A percentile compares a stretch with the other conserved stretches of the same genome.
phyloP scores from a whole-genome alignment of 2,113 vertebrate genomes.

The Lagopus leucura region DNA sequence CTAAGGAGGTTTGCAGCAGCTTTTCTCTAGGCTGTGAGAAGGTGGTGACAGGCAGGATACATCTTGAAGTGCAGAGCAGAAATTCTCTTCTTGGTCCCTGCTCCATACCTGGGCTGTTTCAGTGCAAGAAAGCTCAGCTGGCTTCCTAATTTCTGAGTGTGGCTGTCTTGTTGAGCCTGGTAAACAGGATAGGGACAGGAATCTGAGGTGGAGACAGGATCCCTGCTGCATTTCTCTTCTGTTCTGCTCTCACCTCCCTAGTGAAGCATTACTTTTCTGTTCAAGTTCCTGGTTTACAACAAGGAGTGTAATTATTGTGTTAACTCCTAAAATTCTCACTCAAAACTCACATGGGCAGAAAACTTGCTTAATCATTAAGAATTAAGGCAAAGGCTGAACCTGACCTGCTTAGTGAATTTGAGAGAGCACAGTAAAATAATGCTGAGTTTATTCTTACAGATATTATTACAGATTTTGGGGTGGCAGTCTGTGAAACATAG shows the following conservation, averaged over 20 bases:
- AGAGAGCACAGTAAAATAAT: neutral
- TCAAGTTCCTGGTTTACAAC: neutral
- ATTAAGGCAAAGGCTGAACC: neutral
- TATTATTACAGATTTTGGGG: neutral
- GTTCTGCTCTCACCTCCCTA: neutral
- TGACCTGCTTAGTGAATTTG: neutral
- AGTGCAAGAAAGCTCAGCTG: accelerated
- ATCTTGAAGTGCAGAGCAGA: neutral
- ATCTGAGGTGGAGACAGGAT: neutral
- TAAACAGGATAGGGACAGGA: neutral
- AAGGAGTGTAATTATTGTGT: neutral
- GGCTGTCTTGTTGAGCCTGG: neutral
- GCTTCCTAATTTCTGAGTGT: neutral
- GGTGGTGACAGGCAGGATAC: neutral
- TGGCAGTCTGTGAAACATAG: neutral
- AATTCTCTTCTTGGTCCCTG: accelerated
- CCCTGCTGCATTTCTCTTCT: neutral
- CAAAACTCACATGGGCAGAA: neutral
- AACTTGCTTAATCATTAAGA: neutral
- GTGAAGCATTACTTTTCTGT: neutral
- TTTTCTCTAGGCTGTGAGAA: neutral
- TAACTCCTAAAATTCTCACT: neutral
- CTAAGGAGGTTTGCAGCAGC: neutral
- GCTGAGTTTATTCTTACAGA: neutral
- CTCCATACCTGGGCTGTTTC: accelerated